A percentile compares a stretch with the other conserved stretches of the same genome.
Evolutionary conservation across 2,113 vertebrate genomes (phyloP).

Genomic region (Ursus arctos): DNA sequence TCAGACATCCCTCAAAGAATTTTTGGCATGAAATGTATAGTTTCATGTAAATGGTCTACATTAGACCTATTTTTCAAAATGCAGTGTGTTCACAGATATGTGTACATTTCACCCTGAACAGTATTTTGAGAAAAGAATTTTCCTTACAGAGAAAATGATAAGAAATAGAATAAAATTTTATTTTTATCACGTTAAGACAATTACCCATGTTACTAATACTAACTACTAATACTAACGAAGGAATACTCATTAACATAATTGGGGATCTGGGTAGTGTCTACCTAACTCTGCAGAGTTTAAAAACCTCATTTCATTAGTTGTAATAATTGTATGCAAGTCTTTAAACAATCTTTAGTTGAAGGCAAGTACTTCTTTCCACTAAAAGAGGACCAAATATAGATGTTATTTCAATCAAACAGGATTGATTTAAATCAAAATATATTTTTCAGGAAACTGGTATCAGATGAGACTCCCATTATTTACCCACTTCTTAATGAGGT

Average conservation of each 20-base stretch:
- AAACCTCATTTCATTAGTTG: constrained; percentile 24
- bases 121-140: constrained; percentile 40
- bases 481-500: constrained; percentile 32
- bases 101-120: neutral
- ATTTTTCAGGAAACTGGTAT: constrained; percentile 42
- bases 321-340: neutral
- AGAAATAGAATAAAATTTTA: constrained; percentile 52
- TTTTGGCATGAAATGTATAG: neutral
- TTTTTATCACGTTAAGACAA: constrained; percentile 40
- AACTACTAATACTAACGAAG: neutral
- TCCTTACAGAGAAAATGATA: constrained; percentile 54
- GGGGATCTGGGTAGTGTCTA: neutral
- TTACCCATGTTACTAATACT: neutral
- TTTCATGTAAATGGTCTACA: constrained; percentile 15
- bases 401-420: constrained; percentile 48
- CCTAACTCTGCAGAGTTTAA: constrained; percentile 44
- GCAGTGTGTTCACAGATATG: constrained; percentile 1
- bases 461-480: neutral
- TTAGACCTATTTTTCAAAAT: constrained; percentile 54
- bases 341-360: constrained; percentile 48
- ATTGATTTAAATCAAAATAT: neutral
- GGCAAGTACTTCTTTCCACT: constrained; percentile 38
- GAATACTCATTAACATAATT: constrained; percentile 50
- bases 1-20: neutral
- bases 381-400: constrained; percentile 61